These are phyloP conservation scores for Orgyia antiqua DNA, from an alignment of 2,888 invertebrate genomes.

Conservation along the genomic window DNA sequence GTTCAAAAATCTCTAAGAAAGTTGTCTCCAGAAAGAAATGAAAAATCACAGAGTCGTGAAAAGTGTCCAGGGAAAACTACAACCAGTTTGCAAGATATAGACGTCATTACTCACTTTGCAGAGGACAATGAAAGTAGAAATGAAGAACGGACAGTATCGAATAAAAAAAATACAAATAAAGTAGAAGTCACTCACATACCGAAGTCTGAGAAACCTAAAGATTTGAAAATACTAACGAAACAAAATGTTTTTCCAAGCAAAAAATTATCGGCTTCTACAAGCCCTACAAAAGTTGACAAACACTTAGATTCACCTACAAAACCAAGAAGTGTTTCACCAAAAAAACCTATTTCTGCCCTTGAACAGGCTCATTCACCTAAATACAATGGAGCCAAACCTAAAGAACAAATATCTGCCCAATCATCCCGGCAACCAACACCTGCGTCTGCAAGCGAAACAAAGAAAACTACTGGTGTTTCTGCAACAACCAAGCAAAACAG, in stretches of 20 bases:
- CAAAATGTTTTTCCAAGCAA: slow-evolving; percentile 59
- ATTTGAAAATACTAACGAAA: slow-evolving; percentile 38
- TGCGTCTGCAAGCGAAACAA: slow-evolving; percentile 34
- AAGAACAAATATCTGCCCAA: slow-evolving; percentile 42
- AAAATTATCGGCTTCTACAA: slow-evolving; percentile 30
- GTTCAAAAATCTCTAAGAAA: slow-evolving; percentile 60
- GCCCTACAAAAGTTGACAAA: slow-evolving; percentile 32
- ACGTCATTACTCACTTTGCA: slow-evolving; percentile 28
- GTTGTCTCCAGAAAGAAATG: slow-evolving; percentile 56
- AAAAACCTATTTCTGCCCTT: slow-evolving; percentile 41
- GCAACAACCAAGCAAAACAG: slow-evolving; percentile 42
- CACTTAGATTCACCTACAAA: slow-evolving; percentile 40
- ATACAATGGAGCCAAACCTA: slow-evolving; percentile 45
- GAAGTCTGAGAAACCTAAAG: slow-evolving; percentile 35
- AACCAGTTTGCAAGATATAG: slow-evolving; percentile 44
- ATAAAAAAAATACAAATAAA: slow-evolving; percentile 23
- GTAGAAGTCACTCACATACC: slow-evolving; percentile 4
- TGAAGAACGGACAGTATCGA: slow-evolving; percentile 20
- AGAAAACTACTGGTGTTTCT: slow-evolving; percentile 36
- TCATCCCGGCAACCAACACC: slow-evolving; percentile 48
- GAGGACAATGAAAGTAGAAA: slow-evolving; percentile 14
- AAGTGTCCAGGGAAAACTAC: slow-evolving; percentile 44
- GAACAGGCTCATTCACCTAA: slow-evolving; percentile 61
- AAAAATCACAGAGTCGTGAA: slow-evolving; percentile 45
- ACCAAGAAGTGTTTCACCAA: slow-evolving; percentile 57